These are phyloP conservation scores for Noctuana brunneofusca DNA, from an alignment of 2,888 invertebrate species.

Conservation along the genomic window DNA sequence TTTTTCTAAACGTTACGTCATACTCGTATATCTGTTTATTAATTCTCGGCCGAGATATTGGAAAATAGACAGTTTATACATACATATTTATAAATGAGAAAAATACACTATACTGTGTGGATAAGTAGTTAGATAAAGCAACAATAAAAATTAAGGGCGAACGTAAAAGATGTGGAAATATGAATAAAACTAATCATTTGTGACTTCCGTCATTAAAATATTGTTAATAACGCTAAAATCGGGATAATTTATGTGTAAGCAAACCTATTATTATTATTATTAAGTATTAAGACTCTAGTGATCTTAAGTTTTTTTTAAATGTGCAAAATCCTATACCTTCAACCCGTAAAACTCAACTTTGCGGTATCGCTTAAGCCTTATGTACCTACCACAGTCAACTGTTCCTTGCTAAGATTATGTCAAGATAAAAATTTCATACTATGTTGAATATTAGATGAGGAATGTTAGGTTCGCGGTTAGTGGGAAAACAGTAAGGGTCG, in stretches of 20 bases:
- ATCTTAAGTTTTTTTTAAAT: constrained; percentile 8
- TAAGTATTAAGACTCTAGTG: not conserved
- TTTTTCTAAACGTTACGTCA: not conserved
- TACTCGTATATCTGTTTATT: too few species aligned
- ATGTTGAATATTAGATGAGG: not conserved
- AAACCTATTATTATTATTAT: not conserved
- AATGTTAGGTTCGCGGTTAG: not conserved
- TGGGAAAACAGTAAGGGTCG: not conserved
- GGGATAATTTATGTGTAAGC: not conserved
- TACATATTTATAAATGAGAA: too few species aligned
- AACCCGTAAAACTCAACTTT: not conserved
- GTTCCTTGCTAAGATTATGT: constrained; percentile 3
- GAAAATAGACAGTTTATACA: too few species aligned
- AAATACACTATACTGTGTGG: too few species aligned
- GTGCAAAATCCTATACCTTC: constrained; percentile 8
- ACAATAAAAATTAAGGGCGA: too few species aligned
- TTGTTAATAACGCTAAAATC: not conserved
- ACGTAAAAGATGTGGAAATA: too few species aligned
- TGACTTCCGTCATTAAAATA: too few species aligned
- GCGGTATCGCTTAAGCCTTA: not conserved
- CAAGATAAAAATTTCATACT: not conserved
- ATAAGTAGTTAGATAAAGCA: too few species aligned
- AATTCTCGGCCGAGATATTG: too few species aligned
- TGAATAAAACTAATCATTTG: too few species aligned
- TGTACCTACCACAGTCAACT: not conserved